Base-by-base conservation (phyloP, 2,113 vertebrate genomes). In the Erinaceus europaeus region DNA sequence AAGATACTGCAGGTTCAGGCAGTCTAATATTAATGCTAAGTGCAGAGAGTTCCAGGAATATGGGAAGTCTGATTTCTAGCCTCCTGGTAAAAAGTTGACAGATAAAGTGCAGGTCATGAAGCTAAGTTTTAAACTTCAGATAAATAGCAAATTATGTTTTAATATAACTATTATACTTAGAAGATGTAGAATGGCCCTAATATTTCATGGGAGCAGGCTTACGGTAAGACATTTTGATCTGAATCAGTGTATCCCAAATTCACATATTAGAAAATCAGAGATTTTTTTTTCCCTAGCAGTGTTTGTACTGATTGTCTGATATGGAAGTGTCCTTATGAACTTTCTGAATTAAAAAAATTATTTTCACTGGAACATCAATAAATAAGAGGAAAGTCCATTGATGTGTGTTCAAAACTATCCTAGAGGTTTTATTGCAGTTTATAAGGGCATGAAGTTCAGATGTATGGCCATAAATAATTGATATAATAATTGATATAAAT, bases 101-200 rank as follows among this genome's bases (percentile, higher is more conserved):
- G 57, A 48, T 69, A 68, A 64, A 77, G 65, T 78, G 61, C 10
- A 71, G 52, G 25, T 2, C 11, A 42, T 3, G 2, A 4, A 18
- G 59, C 81, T 83, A 84, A 50, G 72, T 85, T n/a, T n/a, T 48
- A 15, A 87, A 87, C 61, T 87, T 74, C 36, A 67, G 78, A 38
- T 71, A 78, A 62, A 38, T 40, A 48, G 36, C 14, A 64, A 69
- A 61, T 67, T 36, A 18, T 42, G 12, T 64, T 62, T 85, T 42
- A 52, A 5, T 23, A 13, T 18, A 52, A 25, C 73, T 46, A 79
- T 76, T 85, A n/a, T n/a, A n/a, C n/a, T 27, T 32, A 84, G 42
- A 80, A 27, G 67, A 23, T 50, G 72, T n/a, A 21, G 25, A 62
- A 36, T 36, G 52, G 23, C 27, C 18, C 17, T 72, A 23, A 67